Percentiles rank a stretch among this genome's conserved stretches.
Evolutionary conservation across 2,888 invertebrate species (phyloP).

Genomic region (Plemyria rubiginata): DNA sequence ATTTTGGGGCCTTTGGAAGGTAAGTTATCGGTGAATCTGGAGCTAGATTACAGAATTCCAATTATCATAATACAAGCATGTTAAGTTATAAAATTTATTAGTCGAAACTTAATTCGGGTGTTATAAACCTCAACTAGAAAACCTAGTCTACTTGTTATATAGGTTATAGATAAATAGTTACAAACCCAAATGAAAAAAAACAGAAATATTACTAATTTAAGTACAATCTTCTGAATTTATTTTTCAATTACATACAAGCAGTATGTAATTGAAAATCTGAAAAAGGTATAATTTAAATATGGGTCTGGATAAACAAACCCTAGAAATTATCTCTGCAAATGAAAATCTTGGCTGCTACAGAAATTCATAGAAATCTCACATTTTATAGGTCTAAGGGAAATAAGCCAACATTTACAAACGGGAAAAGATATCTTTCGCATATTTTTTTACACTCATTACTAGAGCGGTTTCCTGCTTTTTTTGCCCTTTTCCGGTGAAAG

Average conservation of each 20-base stretch:
- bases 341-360: constrained; percentile 10
- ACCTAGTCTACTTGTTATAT: too few species aligned
- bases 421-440: constrained; percentile 65
- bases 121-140: background rate
- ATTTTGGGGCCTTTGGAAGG: constrained; percentile 50
- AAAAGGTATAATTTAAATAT: constrained; percentile 4
- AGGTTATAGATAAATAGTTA: too few species aligned
- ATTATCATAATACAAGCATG: constrained; percentile 17
- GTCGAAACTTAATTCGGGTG: background rate
- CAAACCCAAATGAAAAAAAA: too few species aligned
- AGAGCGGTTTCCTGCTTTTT: constrained; percentile 78
- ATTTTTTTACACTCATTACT: constrained; percentile 83
- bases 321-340: constrained; percentile 12
- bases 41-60: constrained; percentile 26
- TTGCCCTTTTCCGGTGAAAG: constrained; percentile 80
- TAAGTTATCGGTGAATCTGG: constrained; percentile 28
- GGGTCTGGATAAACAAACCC: constrained; percentile 5
- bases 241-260: background rate
- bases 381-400: constrained; percentile 56
- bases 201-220: too few species aligned
- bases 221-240: background rate
- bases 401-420: constrained; percentile 59
- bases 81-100: too few species aligned
- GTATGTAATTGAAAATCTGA: background rate
- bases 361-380: constrained; percentile 41